Percentiles rank a stretch among this genome's conserved stretches.
Conservation (phyloP, 2,113 vertebrate genomes). For the Osmerus eperlanus region DNA sequence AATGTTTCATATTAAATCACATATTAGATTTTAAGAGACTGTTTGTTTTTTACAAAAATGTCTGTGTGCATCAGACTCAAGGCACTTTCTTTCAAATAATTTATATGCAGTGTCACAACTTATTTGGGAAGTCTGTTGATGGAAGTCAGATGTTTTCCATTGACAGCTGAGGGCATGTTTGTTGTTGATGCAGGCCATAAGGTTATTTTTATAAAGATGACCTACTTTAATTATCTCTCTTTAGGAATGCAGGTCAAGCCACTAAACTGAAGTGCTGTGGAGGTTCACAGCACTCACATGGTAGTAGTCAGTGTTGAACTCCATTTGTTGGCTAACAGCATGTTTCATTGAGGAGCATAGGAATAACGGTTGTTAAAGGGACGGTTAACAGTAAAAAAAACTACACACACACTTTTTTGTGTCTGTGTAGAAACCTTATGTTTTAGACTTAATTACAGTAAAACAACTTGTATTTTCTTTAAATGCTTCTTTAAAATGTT, state of each 20-base stretch:
- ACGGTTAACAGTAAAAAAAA: too few relatives aligned
- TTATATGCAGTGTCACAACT: too few relatives aligned
- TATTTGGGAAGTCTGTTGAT: too few relatives aligned
- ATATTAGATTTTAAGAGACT: background rate
- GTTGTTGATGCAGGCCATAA: slow-evolving; percentile 8
- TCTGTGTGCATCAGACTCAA: background rate
- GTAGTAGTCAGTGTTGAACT: background rate
- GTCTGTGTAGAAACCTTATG: too few relatives aligned
- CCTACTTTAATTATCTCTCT: slow-evolving; percentile 12
- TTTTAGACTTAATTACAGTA: too few relatives aligned
- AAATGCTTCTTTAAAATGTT: too few relatives aligned
- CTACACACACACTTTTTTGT: too few relatives aligned
- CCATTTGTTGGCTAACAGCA: background rate
- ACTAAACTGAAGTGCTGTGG: slow-evolving; percentile 2
- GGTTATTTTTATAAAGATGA: slow-evolving; percentile 21
- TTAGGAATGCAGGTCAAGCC: slow-evolving; percentile 17
- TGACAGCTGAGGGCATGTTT: slow-evolving; percentile 16
- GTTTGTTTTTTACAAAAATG: background rate
- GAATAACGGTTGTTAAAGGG: background rate
- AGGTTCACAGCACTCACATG: background rate
- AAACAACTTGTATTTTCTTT: too few relatives aligned
- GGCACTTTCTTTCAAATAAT: too few relatives aligned
- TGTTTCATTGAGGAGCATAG: background rate
- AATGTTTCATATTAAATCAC: too few relatives aligned
- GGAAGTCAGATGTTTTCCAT: slow-evolving; percentile 9